A percentile compares a stretch with the other conserved stretches of the same genome.
These are phyloP conservation scores for Mellilla xanthometata DNA, from an alignment of 2,888 invertebrate genomes.

Conservation along the genomic window DNA sequence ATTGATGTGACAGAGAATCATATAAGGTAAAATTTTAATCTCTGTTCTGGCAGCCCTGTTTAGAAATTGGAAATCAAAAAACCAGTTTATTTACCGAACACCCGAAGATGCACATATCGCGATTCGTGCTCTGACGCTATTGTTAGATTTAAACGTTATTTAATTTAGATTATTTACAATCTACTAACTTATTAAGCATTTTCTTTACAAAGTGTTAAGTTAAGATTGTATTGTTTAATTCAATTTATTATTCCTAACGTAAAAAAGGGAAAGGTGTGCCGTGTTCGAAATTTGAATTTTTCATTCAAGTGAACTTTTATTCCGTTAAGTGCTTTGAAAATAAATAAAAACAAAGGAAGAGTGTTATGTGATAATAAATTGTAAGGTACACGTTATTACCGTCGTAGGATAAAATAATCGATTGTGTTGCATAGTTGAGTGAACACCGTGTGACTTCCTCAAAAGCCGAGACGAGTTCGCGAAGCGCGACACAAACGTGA, in stretches of 20 bases:
- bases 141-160: background rate
- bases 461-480: conserved; percentile 43
- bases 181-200: background rate
- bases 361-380: conserved; percentile 3
- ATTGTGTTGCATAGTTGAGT: conserved; percentile 62
- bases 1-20: too few relatives aligned
- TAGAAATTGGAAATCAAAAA: conserved; percentile 55
- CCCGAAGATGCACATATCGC: conserved; percentile 45
- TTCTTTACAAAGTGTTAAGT: too few relatives aligned
- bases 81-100: conserved; percentile 78
- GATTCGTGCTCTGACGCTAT: conserved; percentile 8
- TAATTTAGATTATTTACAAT: background rate
- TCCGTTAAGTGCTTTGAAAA: background rate
- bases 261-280: conserved; percentile 54
- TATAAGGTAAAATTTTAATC: background rate
- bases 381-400: conserved; percentile 5
- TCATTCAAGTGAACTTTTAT: conserved; percentile 34
- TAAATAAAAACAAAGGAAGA: background rate
- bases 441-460: conserved; percentile 54
- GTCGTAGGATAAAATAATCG: conserved; percentile 30
- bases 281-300: conserved; percentile 55
- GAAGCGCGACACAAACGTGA: conserved; percentile 62
- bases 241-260: background rate
- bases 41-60: background rate
- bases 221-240: too few relatives aligned